Conservation (phyloP, 2,113 vertebrate genomes). For the Rhipidura dahli region DNA sequence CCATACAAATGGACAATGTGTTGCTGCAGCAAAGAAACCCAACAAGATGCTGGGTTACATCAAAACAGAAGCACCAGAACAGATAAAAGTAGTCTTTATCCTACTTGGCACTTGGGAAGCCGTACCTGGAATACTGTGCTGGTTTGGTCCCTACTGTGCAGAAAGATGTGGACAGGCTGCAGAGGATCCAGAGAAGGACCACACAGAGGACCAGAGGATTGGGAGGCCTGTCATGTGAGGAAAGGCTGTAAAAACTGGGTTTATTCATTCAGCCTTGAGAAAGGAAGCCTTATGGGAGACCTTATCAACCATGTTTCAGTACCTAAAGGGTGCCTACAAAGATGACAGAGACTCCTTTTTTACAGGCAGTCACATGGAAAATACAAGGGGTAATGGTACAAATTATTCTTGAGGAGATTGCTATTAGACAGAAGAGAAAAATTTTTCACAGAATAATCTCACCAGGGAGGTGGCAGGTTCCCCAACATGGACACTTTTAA, state of each 20-base stretch:
- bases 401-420: background rate
- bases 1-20: rapidly evolving
- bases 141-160: background rate
- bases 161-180: background rate
- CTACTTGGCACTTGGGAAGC: background rate
- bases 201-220: background rate
- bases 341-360: background rate
- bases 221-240: background rate
- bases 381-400: background rate
- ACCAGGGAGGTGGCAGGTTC: background rate
- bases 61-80: background rate
- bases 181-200: background rate
- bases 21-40: background rate
- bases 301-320: background rate
- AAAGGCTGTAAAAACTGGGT: background rate
- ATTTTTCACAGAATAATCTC: background rate
- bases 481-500: background rate
- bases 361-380: background rate
- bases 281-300: background rate
- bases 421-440: background rate
- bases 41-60: rapidly evolving
- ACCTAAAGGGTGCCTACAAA: background rate
- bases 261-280: background rate
- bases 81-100: background rate
- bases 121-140: background rate